These are phyloP conservation scores for Lochmaea capreae DNA, from an alignment of 2,888 invertebrate genomes.

Conservation along the genomic window DNA sequence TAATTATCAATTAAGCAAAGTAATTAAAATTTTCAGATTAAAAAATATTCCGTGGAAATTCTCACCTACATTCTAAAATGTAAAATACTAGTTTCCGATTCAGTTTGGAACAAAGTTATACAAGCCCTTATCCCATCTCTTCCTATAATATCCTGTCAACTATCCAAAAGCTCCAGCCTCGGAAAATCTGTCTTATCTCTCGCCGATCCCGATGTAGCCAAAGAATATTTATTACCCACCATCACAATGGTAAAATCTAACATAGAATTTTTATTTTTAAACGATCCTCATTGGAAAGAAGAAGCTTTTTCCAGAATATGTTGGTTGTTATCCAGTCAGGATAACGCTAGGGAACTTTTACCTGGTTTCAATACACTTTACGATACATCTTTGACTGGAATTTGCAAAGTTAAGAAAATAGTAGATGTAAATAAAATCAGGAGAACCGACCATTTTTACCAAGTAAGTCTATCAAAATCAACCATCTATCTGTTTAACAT, in stretches of 20 bases:
- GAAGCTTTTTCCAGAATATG: slow-evolving; percentile 68
- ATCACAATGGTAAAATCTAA: slow-evolving; percentile 70
- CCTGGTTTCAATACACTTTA: slow-evolving; percentile 67
- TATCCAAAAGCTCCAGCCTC: slow-evolving; percentile 66
- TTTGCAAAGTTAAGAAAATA: slow-evolving; percentile 62
- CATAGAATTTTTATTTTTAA: slow-evolving; percentile 65
- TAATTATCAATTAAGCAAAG: no score
- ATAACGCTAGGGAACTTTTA: slow-evolving; percentile 63
- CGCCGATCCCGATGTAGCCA: slow-evolving; percentile 73
- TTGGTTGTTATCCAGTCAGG: slow-evolving; percentile 67
- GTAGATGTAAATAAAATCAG: slow-evolving; percentile 60
- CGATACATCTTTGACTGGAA: slow-evolving; percentile 65
- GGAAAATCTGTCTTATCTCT: slow-evolving; percentile 74
- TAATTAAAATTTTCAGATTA: slow-evolving; percentile 65
- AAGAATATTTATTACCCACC: slow-evolving; percentile 70
- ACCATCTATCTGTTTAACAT: background rate
- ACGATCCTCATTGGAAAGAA: slow-evolving; percentile 63
- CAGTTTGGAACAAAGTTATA: slow-evolving; percentile 72
- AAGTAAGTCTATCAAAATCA: slow-evolving; percentile 52
- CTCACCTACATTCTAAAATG: slow-evolving; percentile 74
- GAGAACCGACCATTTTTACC: slow-evolving; percentile 62
- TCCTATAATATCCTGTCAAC: slow-evolving; percentile 73
- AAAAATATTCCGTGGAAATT: slow-evolving; percentile 71
- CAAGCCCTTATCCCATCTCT: slow-evolving; percentile 71
- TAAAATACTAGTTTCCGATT: slow-evolving; percentile 71